Base-by-base conservation (phyloP, 2,888 invertebrate species). In the Ochropleura plecta region DNA sequence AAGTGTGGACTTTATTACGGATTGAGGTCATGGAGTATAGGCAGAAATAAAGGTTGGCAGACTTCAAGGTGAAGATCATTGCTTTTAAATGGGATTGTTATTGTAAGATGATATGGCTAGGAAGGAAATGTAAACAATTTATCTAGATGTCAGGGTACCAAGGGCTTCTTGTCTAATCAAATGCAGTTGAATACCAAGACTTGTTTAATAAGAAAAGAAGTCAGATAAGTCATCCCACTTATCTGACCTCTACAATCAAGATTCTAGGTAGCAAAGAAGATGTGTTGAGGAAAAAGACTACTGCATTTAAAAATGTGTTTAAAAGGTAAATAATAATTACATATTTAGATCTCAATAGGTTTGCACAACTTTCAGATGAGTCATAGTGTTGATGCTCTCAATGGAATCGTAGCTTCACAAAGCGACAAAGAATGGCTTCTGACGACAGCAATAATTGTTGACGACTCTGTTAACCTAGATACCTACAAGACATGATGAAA, bases 21-120 rank as follows among this genome's bases (percentile, higher is more conserved):
- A 78, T 78, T 70, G 68, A 83, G 86, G 86, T 65, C 69, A 85
- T 65, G 55, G 62, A 62, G 64, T 73, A 20, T 57, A 55, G 30
- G 64, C 63, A 44, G 46, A 51, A 18, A 14, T 62, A 78, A 82
- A 77, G 86, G 86, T 70, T 59, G 40, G 7, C 18, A 42, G 48
- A 14, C 65, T 51, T 66, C 14, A 40, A 84, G 59, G 59, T 48
- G 10, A 67, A 40, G 49, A 71, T n/a, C 44, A 44, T 44, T 62
- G 46, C 73, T 14, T 51, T 48, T 48, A 16, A 10, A 66, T 20
- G 18, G 3, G 30, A 44, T 44, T 18, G n/a, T 53, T 55, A 40
- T 46, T 44, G 16, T 44, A 64, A 42, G 30, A 49, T 30, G 16
- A 30, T 78, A 20, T 16, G 20, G 44, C 5, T 48, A 48, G 9